These are phyloP conservation scores for Leptodactylus fuscus DNA, from an alignment of 2,113 vertebrate genomes.

Conservation along the genomic window DNA sequence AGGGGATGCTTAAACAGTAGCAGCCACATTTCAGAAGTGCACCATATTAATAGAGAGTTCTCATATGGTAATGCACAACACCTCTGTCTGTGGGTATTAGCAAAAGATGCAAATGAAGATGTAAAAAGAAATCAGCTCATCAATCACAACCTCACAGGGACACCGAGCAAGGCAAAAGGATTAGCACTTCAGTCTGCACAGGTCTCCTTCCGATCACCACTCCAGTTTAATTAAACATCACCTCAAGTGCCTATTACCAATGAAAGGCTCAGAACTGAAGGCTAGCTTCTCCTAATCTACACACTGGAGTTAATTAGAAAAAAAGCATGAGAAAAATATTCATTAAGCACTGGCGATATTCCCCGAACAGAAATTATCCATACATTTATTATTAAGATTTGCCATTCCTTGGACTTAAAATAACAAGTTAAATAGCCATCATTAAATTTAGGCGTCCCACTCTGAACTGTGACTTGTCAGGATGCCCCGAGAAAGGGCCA, in stretches of 20 bases:
- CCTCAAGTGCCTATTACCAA: slow-evolving; percentile 70
- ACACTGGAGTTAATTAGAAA: slow-evolving; percentile 73
- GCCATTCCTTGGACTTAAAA: slow-evolving; percentile 66
- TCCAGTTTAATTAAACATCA: slow-evolving; percentile 80
- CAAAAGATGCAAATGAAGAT: slow-evolving; percentile 76
- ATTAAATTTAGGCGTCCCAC: slow-evolving; percentile 62
- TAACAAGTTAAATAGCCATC: slow-evolving; percentile 64
- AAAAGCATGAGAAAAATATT: slow-evolving; percentile 63
- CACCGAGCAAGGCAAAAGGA: slow-evolving; percentile 70
- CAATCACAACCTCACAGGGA: slow-evolving; percentile 77
- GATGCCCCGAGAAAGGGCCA: slow-evolving; percentile 61
- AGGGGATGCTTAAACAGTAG: not conserved
- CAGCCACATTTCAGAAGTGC: slow-evolving; percentile 62
- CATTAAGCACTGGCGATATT: slow-evolving; percentile 68
- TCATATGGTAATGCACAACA: slow-evolving; percentile 66
- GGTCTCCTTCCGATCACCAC: slow-evolving; percentile 70
- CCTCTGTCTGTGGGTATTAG: slow-evolving; percentile 67
- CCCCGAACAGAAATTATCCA: slow-evolving; percentile 65
- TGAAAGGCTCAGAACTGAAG: slow-evolving; percentile 61
- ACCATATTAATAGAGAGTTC: slow-evolving; percentile 62
- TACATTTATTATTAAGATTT: slow-evolving; percentile 65
- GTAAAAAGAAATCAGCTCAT: slow-evolving; percentile 78
- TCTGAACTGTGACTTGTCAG: slow-evolving; percentile 52
- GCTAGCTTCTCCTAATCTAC: slow-evolving; percentile 62
- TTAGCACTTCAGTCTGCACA: slow-evolving; percentile 70